These are phyloP conservation scores for Teleogryllus oceanicus DNA, from an alignment of 2,888 invertebrate species.

Conservation along the genomic window DNA sequence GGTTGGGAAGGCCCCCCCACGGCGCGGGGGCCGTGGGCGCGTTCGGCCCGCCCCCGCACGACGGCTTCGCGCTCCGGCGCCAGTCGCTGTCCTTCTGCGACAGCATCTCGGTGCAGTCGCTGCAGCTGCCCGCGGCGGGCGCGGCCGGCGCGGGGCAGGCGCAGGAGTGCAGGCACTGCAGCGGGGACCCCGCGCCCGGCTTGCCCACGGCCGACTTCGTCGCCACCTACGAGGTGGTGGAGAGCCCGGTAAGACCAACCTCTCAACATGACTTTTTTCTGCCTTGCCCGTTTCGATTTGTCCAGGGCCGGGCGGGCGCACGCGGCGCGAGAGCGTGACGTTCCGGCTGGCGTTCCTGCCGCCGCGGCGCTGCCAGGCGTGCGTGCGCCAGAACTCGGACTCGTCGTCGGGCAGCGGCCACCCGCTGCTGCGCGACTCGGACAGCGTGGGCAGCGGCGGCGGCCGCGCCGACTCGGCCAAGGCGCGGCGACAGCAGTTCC, in stretches of 20 bases:
- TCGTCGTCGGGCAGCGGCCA: slow-evolving; percentile 42
- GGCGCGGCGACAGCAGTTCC: slow-evolving; percentile 27
- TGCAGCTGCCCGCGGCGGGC: slow-evolving; percentile 39
- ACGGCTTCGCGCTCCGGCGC: slow-evolving; percentile 34
- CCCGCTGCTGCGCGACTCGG: slow-evolving; percentile 37
- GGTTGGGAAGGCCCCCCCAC: no score
- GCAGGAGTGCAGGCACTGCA: slow-evolving; percentile 41
- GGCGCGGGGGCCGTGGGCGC: no score
- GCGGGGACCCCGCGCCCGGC: slow-evolving; percentile 35
- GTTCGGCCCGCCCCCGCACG: slow-evolving; percentile 31
- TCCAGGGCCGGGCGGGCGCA: slow-evolving; percentile 19
- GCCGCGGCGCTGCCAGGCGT: slow-evolving; percentile 41
- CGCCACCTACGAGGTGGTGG: slow-evolving; percentile 41
- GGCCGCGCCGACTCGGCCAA: slow-evolving; percentile 22
- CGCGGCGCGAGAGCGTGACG: slow-evolving; percentile 40
- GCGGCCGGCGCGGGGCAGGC: slow-evolving; percentile 26
- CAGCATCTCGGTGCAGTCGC: slow-evolving; percentile 43
- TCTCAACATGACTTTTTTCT: no score
- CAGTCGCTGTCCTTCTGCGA: slow-evolving; percentile 41
- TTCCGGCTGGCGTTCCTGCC: slow-evolving; percentile 41
- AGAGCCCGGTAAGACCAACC: slow-evolving; percentile 28
- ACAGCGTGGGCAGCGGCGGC: slow-evolving; percentile 25
- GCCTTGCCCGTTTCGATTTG: no score
- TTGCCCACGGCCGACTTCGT: slow-evolving; percentile 40
- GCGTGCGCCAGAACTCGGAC: slow-evolving; percentile 42